These are phyloP conservation scores for Passerina amoena DNA, from an alignment of 2,113 vertebrate species.

Conservation along the genomic window DNA sequence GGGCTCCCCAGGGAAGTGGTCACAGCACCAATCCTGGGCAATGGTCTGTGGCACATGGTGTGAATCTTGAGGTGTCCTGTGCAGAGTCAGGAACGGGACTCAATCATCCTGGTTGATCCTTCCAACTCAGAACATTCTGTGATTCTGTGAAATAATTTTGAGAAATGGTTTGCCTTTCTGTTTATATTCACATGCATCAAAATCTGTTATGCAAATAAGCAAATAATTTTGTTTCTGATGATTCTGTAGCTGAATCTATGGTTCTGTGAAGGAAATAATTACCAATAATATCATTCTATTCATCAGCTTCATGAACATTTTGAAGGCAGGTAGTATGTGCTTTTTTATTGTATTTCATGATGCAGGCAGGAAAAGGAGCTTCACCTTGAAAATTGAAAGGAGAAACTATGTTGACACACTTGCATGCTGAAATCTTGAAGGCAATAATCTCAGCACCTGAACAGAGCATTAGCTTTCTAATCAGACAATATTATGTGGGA, in stretches of 20 bases:
- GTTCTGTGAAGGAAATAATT: neutral
- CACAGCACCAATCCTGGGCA: neutral
- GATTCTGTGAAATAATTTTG: neutral
- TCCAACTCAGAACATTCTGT: neutral
- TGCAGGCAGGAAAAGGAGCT: neutral
- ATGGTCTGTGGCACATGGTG: rapidly evolving
- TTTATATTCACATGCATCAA: neutral
- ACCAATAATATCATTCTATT: neutral
- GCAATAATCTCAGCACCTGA: neutral
- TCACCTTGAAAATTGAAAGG: neutral
- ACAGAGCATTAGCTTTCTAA: neutral
- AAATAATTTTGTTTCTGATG: neutral
- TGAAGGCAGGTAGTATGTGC: neutral
- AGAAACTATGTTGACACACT: neutral
- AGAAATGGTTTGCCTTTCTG: neutral
- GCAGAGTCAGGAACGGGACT: neutral
- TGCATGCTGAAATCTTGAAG: neutral
- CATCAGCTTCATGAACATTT: neutral
- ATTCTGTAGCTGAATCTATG: neutral
- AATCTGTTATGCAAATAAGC: neutral
- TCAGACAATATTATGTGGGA: neutral
- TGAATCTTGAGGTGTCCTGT: neutral
- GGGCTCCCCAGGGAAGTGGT: neutral
- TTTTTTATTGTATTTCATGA: neutral
- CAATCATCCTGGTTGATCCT: rapidly evolving